Percentiles rank a stretch among this genome's conserved stretches.
These are phyloP conservation scores for Bimastos eiseni DNA, from an alignment of 2,888 invertebrate species.

Conservation along the genomic window DNA sequence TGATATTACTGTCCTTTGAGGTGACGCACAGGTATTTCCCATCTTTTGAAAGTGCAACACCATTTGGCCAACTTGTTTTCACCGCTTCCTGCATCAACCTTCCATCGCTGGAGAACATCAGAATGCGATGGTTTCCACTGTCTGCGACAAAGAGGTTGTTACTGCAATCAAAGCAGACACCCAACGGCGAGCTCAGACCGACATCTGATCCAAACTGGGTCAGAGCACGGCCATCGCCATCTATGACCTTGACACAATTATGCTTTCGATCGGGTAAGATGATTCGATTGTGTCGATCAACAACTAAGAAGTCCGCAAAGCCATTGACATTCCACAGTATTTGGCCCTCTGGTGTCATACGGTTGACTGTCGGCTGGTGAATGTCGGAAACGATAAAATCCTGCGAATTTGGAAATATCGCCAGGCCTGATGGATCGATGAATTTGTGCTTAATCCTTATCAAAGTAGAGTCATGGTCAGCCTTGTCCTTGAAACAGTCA, in stretches of 20 bases:
- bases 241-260: not conserved
- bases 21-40: not conserved
- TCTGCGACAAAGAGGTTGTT: not conserved
- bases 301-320: not conserved
- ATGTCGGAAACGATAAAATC: not conserved
- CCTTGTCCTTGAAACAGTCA: not conserved
- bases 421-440: not conserved
- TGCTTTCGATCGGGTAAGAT: not conserved
- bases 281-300: constrained; percentile 2
- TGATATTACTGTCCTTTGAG: not conserved
- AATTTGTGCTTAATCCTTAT: not conserved
- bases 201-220: constrained; percentile 1
- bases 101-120: not conserved
- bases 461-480: not conserved
- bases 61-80: not conserved
- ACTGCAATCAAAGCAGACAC: not conserved
- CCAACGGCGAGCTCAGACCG: not conserved
- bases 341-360: not conserved
- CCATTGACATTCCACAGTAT: not conserved
- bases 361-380: not conserved
- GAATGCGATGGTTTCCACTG: not conserved
- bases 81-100: not conserved
- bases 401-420: not conserved
- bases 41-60: not conserved
- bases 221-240: not conserved